Conservation (phyloP, 2,113 vertebrate genomes). For the Ammospiza caudacuta region DNA sequence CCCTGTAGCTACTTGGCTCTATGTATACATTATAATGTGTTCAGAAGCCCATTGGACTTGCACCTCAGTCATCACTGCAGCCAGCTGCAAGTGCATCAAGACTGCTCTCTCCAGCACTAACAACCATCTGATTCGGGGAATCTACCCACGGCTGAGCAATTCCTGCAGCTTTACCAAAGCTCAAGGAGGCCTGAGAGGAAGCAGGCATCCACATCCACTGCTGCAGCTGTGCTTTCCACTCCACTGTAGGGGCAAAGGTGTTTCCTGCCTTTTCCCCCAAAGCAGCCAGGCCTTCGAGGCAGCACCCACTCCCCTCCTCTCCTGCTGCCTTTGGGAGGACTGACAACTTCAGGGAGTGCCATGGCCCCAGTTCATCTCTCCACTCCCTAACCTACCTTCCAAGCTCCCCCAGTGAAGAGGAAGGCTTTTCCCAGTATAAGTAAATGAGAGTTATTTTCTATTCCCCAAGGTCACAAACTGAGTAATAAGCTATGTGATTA, state of each 20-base stretch:
- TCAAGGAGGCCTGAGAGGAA: neutral
- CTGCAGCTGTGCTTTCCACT: neutral
- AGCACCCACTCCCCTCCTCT: rapidly evolving
- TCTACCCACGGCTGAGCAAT: neutral
- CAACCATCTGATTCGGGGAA: neutral
- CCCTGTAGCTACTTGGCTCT: neutral
- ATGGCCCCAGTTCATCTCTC: neutral
- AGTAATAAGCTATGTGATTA: neutral
- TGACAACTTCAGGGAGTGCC: neutral
- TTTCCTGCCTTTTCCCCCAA: neutral
- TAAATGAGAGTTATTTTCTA: neutral
- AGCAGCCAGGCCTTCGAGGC: neutral
- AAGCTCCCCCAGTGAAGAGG: neutral
- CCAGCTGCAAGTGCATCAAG: neutral
- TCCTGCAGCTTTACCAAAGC: neutral
- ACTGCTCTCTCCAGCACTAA: neutral
- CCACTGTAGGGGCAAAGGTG: neutral
- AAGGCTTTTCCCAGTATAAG: neutral
- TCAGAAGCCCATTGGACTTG: neutral
- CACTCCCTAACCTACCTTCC: neutral
- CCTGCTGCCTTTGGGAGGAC: neutral
- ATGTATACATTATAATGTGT: neutral
- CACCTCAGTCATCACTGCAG: neutral
- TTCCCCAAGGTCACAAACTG: neutral
- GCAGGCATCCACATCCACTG: neutral